Percentiles rank a stretch among this genome's conserved stretches.
phyloP scores from a whole-genome alignment of 2,888 invertebrate genomes.

The Ametastegia equiseti region DNA sequence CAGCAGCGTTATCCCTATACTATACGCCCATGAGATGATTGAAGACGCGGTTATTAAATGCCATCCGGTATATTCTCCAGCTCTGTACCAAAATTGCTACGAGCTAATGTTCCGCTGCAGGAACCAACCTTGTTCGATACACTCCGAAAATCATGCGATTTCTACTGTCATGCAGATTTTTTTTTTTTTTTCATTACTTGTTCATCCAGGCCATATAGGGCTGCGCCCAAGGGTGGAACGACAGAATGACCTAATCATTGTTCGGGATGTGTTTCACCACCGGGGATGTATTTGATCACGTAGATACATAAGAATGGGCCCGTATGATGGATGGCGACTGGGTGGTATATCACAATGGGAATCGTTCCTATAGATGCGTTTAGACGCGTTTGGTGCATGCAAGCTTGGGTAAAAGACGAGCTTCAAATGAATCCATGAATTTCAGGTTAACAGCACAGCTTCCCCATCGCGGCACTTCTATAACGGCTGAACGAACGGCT shows the following conservation, averaged over 20 bases:
- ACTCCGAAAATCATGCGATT: conserved; percentile 55
- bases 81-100: background rate
- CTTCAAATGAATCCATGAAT: conserved; percentile 31
- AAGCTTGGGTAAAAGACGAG: background rate
- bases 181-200: conserved; percentile 65
- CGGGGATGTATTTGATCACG: conserved; percentile 45
- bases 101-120: background rate
- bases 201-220: conserved; percentile 53
- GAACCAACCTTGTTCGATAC: background rate
- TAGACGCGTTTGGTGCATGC: conserved; percentile 32
- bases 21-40: conserved; percentile 33
- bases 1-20: conserved; percentile 3
- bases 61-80: conserved; percentile 36
- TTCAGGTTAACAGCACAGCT: background rate
- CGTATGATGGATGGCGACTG: conserved; percentile 46
- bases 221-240: conserved; percentile 1
- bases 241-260: conserved; percentile 46
- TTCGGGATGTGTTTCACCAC: conserved; percentile 48
- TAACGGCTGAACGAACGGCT: conserved; percentile 30
- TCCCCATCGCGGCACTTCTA: conserved; percentile 20
- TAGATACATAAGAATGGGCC: conserved; percentile 46
- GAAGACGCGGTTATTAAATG: conserved; percentile 47
- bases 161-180: conserved; percentile 69
- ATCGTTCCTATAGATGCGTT: conserved; percentile 29
- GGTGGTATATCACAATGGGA: conserved; percentile 23